Base-by-base conservation (phyloP, 1,140 invertebrate species). In the Macrobrachium nipponense region DNA sequence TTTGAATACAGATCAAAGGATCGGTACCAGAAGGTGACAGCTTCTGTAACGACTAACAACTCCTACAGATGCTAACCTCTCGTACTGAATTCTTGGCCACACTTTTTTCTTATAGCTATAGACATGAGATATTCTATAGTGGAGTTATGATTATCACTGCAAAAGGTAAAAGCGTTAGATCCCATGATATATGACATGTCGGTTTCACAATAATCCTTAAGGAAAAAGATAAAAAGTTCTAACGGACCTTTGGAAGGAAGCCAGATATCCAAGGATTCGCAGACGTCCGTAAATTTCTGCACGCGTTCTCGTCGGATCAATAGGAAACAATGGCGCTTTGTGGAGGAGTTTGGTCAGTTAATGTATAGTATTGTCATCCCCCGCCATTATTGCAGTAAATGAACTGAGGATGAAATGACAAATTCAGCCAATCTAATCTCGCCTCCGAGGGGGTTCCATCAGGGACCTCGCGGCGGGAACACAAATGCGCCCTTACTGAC, bases 271-370 rank as follows among this genome's bases (percentile, higher is more conserved):
- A 62, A 20, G 12, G 36, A 44, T 12, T 66, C 61, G 61, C 18
- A 66, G 60, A n/a, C 15, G 60, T 18, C 64, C 78, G 11, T n/a
- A 61, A 62, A 80, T 73, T 86, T 86, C 75, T 80, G 68, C 84
- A 78, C 59, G 76, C 18, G 75, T 60, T 70, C 77, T 51, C 59
- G 68, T 62, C 61, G 66, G 68, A 62, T 86, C 84, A 80, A 80
- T 80, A 43, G 84, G 64, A 86, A 64, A 86, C 84, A 86, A 86
- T 80, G 27, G 78, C 43, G 43, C 84, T 86, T 86, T 86, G 84
- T 86, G 84, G 68, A 43, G 84, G 84, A 86, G 84, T 86, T 86
- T 86, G 78, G 84, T 86, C 84, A 86, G 84, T 86, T 86, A 86
- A 86, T 86, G 84, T 73, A 86, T 80, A 77, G 77, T 80, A 86